Evolutionary conservation across 2,797 vertebrate genomes (phyloP), one percentile per base, ranked within the genome.

Genomic region (Sorex maritimensis): DNA sequence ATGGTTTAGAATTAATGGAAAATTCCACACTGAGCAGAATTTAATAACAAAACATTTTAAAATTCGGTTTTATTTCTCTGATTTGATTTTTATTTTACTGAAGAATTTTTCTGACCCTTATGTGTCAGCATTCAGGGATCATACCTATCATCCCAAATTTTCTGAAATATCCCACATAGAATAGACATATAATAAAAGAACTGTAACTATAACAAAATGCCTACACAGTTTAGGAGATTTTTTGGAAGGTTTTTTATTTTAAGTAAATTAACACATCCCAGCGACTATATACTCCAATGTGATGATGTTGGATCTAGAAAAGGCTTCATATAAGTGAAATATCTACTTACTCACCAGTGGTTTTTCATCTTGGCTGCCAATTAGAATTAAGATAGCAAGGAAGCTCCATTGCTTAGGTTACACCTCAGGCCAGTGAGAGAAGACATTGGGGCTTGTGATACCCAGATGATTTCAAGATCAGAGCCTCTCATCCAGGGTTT

Each of bases 251-350:
- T 81, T 81, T 28, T 81, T 44, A 75, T 73, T 74, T 74, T 15
- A 26, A 74, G 24, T 55, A 87, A 81, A 81, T 90, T 80, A 86
- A 55, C 44, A 90, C 94, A 89, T 88, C 26, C 28, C 2, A 72
- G 49, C 1, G 10, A 52, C 6, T 83, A 58, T 92, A 79, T 26
- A 80, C 68, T 86, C 19, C 44, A 65, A 6, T 80, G 88, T 88
- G 46, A 14, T 61, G 75, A 13, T 44, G 1, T 75, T 63, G 84
- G 26, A 15, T 30, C 7, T 28, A 65, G 46, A 77, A 71, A 72
- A 28, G 34, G 55, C 38, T 74, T 81, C 28, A 6, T 82, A 2
- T 55, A 52, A 78, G 10, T 75, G 55, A 92, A 3, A 26, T 30
- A 4, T 11, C 1, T 28, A 6, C 58, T 77, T 80, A 72, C 83